These are phyloP conservation scores for Conistra vaccinii DNA, from an alignment of 2,888 invertebrate genomes.

Conservation along the genomic window DNA sequence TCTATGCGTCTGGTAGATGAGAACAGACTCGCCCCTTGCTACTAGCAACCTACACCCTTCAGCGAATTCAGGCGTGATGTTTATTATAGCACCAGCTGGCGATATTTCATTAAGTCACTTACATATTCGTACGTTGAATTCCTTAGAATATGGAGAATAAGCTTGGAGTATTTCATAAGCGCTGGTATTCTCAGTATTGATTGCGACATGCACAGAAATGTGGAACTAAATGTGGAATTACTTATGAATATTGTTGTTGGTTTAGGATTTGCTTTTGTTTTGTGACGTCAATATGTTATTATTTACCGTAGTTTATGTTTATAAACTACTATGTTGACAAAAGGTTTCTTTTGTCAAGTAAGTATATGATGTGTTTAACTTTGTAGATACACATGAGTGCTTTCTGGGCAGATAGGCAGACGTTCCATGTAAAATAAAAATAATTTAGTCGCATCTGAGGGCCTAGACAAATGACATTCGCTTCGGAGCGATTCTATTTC, in stretches of 20 bases:
- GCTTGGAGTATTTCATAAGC: constrained; percentile 21
- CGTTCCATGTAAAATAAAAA: not conserved
- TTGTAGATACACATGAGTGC: not conserved
- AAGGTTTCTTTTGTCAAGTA: not conserved
- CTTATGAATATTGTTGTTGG: not conserved
- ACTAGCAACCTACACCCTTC: not conserved
- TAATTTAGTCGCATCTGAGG: not conserved
- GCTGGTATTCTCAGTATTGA: constrained; percentile 10
- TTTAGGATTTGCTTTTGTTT: not conserved
- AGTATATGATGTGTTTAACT: not conserved
- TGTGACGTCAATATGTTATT: constrained; percentile 1
- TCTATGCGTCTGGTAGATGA: not conserved
- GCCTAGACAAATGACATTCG: no score
- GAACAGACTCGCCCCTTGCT: not conserved
- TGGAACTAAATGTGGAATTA: not conserved
- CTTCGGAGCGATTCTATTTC: no score
- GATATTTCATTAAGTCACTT: constrained; percentile 9
- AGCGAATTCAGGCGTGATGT: not conserved
- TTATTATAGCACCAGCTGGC: not conserved
- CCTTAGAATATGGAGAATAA: constrained; percentile 8
- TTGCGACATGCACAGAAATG: not conserved
- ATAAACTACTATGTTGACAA: no score
- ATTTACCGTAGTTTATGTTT: not conserved
- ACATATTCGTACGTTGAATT: not conserved
- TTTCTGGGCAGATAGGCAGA: not conserved